A percentile compares a stretch with the other conserved stretches of the same genome.
phyloP scores from a whole-genome alignment of 1,140 invertebrate species.

The Stegodyphus dumicola region DNA sequence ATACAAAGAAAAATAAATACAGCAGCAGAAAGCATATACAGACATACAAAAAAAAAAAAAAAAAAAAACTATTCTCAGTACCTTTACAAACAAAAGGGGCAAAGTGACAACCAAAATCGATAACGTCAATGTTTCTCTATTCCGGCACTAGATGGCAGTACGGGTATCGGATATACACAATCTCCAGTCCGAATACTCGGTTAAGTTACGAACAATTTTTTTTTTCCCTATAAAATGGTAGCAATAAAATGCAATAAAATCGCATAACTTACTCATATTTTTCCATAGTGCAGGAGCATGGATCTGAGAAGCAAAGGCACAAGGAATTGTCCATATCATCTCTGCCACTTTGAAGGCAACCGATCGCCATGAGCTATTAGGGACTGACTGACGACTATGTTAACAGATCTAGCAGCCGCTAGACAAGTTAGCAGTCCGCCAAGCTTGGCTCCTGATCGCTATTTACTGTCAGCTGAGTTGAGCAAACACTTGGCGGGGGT shows the following conservation, averaged over 20 bases:
- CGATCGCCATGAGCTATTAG: slow-evolving; percentile 58
- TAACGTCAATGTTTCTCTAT: slow-evolving; percentile 8
- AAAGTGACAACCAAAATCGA: slow-evolving; percentile 46
- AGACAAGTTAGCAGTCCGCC: slow-evolving; percentile 55
- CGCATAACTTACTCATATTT: slow-evolving; percentile 48
- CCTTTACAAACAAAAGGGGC: slow-evolving; percentile 56
- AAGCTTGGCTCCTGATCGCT: slow-evolving; percentile 56
- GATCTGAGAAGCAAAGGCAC: slow-evolving; percentile 52
- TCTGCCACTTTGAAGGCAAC: slow-evolving; percentile 33
- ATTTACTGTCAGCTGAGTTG: slow-evolving; percentile 53
- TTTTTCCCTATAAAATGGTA: background rate
- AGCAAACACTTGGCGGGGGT: slow-evolving; percentile 51
- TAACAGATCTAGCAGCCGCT: slow-evolving; percentile 55
- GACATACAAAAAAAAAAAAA: no score
- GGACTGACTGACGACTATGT: slow-evolving; percentile 59
- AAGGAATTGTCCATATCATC: slow-evolving; percentile 58
- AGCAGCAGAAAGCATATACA: no score
- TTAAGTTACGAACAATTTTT: slow-evolving; percentile 7
- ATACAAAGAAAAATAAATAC: no score
- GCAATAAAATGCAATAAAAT: slow-evolving; percentile 30
- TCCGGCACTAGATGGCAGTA: slow-evolving; percentile 41
- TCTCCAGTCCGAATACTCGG: background rate
- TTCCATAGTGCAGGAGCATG: slow-evolving; percentile 40
- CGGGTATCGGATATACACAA: background rate
- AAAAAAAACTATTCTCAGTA: slow-evolving; percentile 24